Evolutionary conservation across 2,888 invertebrate genomes (phyloP).

Genomic region (Drosophila neonasuta): DNA sequence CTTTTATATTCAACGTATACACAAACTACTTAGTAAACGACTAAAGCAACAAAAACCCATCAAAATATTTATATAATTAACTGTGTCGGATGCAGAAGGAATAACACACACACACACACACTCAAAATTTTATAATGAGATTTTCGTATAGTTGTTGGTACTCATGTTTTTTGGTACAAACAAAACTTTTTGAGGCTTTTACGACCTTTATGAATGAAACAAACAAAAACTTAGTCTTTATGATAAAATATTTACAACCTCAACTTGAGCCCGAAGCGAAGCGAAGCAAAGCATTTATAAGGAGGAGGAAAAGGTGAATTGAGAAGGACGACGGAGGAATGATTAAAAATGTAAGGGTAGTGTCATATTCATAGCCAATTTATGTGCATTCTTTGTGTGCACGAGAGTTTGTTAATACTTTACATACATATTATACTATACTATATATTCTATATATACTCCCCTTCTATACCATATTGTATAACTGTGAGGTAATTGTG

Average conservation of each 20-base stretch:
- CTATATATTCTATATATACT: slow-evolving; percentile 28
- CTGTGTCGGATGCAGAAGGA: slow-evolving; percentile 8
- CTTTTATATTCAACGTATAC: slow-evolving; percentile 40
- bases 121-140: slow-evolving; percentile 64
- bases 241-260: slow-evolving; percentile 54
- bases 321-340: slow-evolving; percentile 9
- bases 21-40: slow-evolving; percentile 21
- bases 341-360: slow-evolving; percentile 51
- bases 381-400: slow-evolving; percentile 55
- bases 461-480: slow-evolving; percentile 25
- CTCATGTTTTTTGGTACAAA: slow-evolving; percentile 68
- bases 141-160: slow-evolving; percentile 61
- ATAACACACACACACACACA: no score
- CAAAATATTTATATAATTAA: slow-evolving; percentile 44
- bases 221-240: slow-evolving; percentile 45
- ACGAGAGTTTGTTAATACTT: slow-evolving; percentile 48
- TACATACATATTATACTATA: slow-evolving; percentile 38
- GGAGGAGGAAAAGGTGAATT: slow-evolving; percentile 9
- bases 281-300: slow-evolving; percentile 51
- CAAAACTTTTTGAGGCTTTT: slow-evolving; percentile 68
- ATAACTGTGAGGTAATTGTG: slow-evolving; percentile 8
- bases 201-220: slow-evolving; percentile 58
- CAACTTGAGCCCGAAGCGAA: slow-evolving; percentile 10
- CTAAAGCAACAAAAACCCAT: slow-evolving; percentile 57
- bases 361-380: slow-evolving; percentile 66